Base-by-base conservation (phyloP, 2,797 vertebrate genomes). In the Clarias laeviceps region DNA sequence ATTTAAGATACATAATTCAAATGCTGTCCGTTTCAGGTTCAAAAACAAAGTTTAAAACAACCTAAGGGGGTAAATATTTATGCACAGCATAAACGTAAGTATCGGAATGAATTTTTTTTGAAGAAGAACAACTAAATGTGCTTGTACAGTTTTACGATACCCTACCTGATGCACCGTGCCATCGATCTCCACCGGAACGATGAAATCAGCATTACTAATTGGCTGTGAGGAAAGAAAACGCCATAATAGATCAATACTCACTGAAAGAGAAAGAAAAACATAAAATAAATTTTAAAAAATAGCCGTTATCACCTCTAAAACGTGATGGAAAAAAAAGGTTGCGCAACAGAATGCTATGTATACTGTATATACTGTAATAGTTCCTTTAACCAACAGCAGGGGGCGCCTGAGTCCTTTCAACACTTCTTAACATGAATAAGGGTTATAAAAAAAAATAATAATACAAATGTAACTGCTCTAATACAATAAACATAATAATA, bases 131-230 rank as follows among this genome's bases (percentile, higher is more conserved):
- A 20, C 3, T 6, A 59, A 76, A 56, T 3, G 3, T 15, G 64
- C 86, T 85, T 37, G 76, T 50, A 50, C 11, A 50, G 11, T 50
- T 50, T 50, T 12, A 50, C 11, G 15, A 5, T 50, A 84, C 57
- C 59, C 50, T 95, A 99, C 98, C 97, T 99, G 98, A 94, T 99
- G 98, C 94, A 99, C 96, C 9, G 97, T 99, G 92, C 98, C 98
- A 90, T 99, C 98, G 20, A 99, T 99, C 93, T 99, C 98, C 93
- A 99, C 98, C 0, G 98, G 98, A 92, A 99, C 98, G 69, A 99
- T 99, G 93, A 99, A 99, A 92, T 99, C 98, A 80, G 98, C 98
- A 9, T 99, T 99, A 93, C 96, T 97, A 94, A 99, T 99, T 87
- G 98, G 98, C 98, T 99, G 87, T 64, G 89, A 83, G 72, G 88